These are phyloP conservation scores for Eupithecia vulgata DNA, from an alignment of 2,888 invertebrate species.

Conservation along the genomic window DNA sequence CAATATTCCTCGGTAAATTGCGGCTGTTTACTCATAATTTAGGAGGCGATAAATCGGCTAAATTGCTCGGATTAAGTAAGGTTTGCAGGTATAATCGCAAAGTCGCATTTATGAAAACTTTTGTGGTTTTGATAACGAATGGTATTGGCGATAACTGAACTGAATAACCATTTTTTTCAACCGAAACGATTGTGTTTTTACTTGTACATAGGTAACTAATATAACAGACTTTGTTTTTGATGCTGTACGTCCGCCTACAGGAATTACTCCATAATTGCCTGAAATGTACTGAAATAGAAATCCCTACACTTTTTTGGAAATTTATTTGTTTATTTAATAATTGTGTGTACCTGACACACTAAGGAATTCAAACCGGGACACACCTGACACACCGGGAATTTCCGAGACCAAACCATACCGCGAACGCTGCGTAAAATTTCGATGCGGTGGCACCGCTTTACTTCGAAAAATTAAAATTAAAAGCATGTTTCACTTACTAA, in stretches of 20 bases:
- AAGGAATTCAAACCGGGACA: too few species aligned
- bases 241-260: too few species aligned
- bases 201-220: not conserved
- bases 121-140: not conserved
- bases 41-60: conserved; percentile 53
- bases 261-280: too few species aligned
- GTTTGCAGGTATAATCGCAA: conserved; percentile 21
- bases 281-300: too few species aligned
- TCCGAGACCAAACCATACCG: too few species aligned
- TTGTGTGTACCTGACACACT: too few species aligned
- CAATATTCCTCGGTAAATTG: conserved; percentile 66
- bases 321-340: too few species aligned
- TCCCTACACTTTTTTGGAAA: too few species aligned
- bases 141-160: not conserved
- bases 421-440: too few species aligned
- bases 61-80: conserved; percentile 33
- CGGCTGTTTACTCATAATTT: conserved; percentile 69
- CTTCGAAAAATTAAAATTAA: not conserved
- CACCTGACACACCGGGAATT: too few species aligned
- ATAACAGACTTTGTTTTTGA: not conserved
- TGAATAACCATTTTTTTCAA: not conserved
- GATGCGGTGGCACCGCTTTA: too few species aligned
- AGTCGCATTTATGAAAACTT: not conserved
- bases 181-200: not conserved
- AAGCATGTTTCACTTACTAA: not conserved